A percentile compares a stretch with the other conserved stretches of the same genome.
These are phyloP conservation scores for Hippocampus guttulatus DNA, from an alignment of 2,113 vertebrate species.

Conservation along the genomic window DNA sequence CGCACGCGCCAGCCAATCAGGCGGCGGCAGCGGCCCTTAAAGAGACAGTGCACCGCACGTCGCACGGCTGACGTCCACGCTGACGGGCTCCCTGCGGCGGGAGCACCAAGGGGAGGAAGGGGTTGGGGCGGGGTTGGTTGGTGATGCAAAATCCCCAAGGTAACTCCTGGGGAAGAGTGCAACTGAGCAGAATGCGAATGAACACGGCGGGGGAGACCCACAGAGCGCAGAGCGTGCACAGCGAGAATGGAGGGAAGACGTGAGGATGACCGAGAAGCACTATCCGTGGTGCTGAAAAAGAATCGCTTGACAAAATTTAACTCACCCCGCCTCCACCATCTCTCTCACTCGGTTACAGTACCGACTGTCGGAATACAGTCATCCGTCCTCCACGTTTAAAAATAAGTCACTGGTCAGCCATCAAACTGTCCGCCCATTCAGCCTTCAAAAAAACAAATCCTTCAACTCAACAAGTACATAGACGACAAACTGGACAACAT, in stretches of 20 bases:
- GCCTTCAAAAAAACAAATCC: no score
- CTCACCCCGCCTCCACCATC: neutral
- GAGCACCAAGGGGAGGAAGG: conserved; percentile 16
- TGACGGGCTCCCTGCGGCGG: conserved; percentile 14
- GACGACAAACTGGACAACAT: no score
- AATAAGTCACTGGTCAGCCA: neutral
- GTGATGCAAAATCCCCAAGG: conserved; percentile 52
- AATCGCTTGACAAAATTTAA: neutral
- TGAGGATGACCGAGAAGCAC: neutral
- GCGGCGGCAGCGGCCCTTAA: conserved; percentile 61
- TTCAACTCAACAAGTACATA: no score
- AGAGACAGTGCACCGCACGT: conserved; percentile 50
- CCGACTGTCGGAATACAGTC: neutral
- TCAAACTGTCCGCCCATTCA: neutral
- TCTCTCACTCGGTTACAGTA: no score
- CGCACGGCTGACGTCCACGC: conserved; percentile 50
- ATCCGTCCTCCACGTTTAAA: neutral
- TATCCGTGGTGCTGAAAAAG: neutral
- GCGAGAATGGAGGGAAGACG: neutral
- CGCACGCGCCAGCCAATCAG: conserved; percentile 66
- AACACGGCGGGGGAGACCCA: conserved; percentile 11
- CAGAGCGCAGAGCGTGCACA: neutral
- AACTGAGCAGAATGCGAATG: conserved; percentile 47
- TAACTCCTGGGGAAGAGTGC: conserved; percentile 43
- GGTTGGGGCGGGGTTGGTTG: no score